Percentiles rank a stretch among this genome's conserved stretches.
These are phyloP conservation scores for Hydrocynus forskahlii DNA, from an alignment of 2,797 vertebrate species.

Conservation along the genomic window DNA sequence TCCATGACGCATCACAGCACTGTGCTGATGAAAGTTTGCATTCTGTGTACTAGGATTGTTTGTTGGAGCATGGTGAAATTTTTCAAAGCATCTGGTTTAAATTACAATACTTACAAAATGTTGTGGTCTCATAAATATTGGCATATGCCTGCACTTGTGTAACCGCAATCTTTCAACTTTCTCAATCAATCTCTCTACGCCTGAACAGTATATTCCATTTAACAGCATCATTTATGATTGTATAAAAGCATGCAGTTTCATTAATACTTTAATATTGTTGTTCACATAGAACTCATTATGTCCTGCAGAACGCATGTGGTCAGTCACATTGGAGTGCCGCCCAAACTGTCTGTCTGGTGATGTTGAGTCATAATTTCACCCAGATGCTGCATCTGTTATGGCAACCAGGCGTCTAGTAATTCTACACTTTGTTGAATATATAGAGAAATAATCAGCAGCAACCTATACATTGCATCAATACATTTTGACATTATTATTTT, in stretches of 20 bases:
- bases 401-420: not conserved
- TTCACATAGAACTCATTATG: constrained; percentile 42
- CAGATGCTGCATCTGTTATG: constrained; percentile 43
- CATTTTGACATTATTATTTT: no score
- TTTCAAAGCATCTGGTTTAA: constrained; percentile 44
- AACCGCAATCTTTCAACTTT: constrained; percentile 22
- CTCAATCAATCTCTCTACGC: constrained; percentile 2
- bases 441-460: not conserved
- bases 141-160: constrained; percentile 19
- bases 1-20: not conserved
- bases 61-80: constrained; percentile 37
- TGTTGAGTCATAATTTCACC: constrained; percentile 57
- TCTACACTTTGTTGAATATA: not conserved
- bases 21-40: constrained; percentile 5
- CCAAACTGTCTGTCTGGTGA: constrained; percentile 53
- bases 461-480: no score
- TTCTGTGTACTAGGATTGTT: constrained; percentile 32
- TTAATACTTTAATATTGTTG: constrained; percentile 19
- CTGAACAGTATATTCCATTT: constrained; percentile 7
- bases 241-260: constrained; percentile 19
- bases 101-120: constrained; percentile 38
- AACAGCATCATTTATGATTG: constrained; percentile 17
- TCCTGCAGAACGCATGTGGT: constrained; percentile 40
- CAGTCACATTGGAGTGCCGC: constrained; percentile 34
- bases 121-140: constrained; percentile 35